These are phyloP conservation scores for Meteorus cinctellus DNA, from an alignment of 2,888 invertebrate genomes.

Conservation along the genomic window DNA sequence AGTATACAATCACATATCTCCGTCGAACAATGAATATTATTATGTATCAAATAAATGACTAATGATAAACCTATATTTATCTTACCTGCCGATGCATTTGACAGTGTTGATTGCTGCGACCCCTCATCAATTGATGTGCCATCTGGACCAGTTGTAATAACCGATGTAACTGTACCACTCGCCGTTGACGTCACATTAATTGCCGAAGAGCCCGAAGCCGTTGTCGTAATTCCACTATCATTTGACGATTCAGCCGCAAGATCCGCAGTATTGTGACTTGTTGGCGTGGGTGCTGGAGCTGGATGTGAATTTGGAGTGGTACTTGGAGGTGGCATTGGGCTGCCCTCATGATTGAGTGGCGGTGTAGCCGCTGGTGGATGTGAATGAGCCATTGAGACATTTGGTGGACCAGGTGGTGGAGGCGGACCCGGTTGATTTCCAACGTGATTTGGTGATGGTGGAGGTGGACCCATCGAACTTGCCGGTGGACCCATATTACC, in stretches of 20 bases:
- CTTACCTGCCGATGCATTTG: conserved; percentile 91
- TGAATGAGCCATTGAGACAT: conserved; percentile 61
- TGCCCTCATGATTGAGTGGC: conserved; percentile 70
- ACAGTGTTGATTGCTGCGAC: conserved; percentile 93
- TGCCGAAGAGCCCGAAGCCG: conserved; percentile 75
- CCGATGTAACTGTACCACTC: conserved; percentile 85
- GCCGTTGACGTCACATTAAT: conserved; percentile 71
- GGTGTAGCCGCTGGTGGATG: conserved; percentile 68
- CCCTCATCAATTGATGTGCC: conserved; percentile 92
- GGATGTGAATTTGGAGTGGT: conserved; percentile 75
- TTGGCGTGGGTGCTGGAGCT: conserved; percentile 63
- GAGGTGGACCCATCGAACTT: conserved; percentile 78
- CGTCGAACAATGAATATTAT: conserved; percentile 24
- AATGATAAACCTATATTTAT: background rate
- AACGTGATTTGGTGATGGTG: conserved; percentile 76
- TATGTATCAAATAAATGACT: conserved; percentile 24
- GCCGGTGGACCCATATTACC: conserved; percentile 79
- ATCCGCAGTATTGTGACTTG: conserved; percentile 67
- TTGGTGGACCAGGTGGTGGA: conserved; percentile 46
- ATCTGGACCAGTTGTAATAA: conserved; percentile 93
- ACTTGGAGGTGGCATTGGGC: conserved; percentile 76
- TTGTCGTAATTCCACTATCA: conserved; percentile 78
- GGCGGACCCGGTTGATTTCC: conserved; percentile 55
- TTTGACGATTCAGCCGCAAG: conserved; percentile 71
- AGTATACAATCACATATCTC: conserved; percentile 6